Evolutionary conservation across 2,113 vertebrate species (phyloP).

Genomic region (Holacanthus passer): DNA sequence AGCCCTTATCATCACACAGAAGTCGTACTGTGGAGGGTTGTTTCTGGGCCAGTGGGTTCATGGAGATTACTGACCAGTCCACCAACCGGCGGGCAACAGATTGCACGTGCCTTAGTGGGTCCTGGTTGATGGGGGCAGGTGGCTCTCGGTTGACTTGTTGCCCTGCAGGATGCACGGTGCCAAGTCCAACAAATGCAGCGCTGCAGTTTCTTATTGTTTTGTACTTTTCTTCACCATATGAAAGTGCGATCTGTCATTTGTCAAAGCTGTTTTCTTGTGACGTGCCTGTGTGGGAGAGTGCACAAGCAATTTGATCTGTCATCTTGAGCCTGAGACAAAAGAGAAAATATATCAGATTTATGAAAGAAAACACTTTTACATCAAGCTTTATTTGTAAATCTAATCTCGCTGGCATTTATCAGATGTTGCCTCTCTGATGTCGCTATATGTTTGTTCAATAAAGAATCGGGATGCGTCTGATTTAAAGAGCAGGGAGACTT

Average conservation of each 20-base stretch:
- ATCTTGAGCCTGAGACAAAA: conserved; percentile 18
- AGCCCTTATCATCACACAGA: conserved; percentile 53
- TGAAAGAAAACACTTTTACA: neutral
- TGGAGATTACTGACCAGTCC: conserved; percentile 39
- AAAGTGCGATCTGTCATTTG: conserved; percentile 17
- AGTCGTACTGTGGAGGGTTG: conserved; percentile 36
- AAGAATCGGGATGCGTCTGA: neutral
- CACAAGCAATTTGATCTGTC: neutral
- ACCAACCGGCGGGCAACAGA: conserved; percentile 47
- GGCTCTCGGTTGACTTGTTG: conserved; percentile 33
- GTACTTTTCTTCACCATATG: neutral
- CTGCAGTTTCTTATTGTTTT: neutral
- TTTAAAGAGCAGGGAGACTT: conserved; percentile 16
- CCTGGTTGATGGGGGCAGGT: conserved; percentile 25
- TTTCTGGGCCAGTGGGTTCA: conserved; percentile 41
- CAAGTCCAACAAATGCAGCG: conserved; percentile 8
- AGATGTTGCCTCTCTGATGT: neutral
- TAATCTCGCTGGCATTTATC: neutral
- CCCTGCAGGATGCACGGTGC: conserved; percentile 12
- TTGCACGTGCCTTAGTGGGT: conserved; percentile 15
- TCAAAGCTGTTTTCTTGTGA: conserved; percentile 26
- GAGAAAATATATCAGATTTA: neutral
- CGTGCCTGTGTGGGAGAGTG: neutral
- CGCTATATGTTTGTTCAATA: neutral
- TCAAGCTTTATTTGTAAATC: conserved; percentile 16